Evolutionary conservation across 2,888 invertebrate species (phyloP).

Genomic region (Orchesellides sinensis): DNA sequence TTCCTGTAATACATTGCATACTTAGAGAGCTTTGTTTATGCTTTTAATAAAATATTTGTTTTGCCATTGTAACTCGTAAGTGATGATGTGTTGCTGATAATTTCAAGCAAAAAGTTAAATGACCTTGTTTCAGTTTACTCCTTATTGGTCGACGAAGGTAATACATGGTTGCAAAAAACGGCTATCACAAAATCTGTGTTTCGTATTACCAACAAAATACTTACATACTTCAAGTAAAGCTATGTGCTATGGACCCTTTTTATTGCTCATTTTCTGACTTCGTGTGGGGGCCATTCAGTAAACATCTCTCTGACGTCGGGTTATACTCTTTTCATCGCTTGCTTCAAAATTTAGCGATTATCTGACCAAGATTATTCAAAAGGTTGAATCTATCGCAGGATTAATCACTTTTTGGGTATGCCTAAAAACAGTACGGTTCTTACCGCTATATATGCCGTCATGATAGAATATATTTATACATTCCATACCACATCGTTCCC

Average conservation of each 20-base stretch:
- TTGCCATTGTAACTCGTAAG: background rate
- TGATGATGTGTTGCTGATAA: background rate
- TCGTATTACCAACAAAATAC: background rate
- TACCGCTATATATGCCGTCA: background rate
- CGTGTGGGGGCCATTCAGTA: too few species aligned
- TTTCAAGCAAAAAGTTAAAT: conserved; percentile 20
- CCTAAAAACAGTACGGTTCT: background rate
- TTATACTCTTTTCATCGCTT: too few species aligned
- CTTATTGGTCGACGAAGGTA: too few species aligned
- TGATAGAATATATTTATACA: background rate
- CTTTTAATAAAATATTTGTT: too few species aligned
- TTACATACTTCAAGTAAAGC: background rate
- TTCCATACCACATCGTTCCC: too few species aligned
- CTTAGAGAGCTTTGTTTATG: too few species aligned
- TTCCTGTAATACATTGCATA: too few species aligned
- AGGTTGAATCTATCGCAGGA: background rate
- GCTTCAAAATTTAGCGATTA: too few species aligned
- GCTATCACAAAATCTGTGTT: background rate
- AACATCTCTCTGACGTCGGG: background rate
- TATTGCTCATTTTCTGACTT: too few species aligned
- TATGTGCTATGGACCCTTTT: background rate
- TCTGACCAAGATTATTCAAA: background rate
- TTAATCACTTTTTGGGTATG: background rate
- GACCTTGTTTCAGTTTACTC: conserved; percentile 53
- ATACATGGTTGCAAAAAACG: background rate